A percentile compares a stretch with the other conserved stretches of the same genome.
phyloP scores from a whole-genome alignment of 2,113 vertebrate species.

The Datnioides undecimradiatus region DNA sequence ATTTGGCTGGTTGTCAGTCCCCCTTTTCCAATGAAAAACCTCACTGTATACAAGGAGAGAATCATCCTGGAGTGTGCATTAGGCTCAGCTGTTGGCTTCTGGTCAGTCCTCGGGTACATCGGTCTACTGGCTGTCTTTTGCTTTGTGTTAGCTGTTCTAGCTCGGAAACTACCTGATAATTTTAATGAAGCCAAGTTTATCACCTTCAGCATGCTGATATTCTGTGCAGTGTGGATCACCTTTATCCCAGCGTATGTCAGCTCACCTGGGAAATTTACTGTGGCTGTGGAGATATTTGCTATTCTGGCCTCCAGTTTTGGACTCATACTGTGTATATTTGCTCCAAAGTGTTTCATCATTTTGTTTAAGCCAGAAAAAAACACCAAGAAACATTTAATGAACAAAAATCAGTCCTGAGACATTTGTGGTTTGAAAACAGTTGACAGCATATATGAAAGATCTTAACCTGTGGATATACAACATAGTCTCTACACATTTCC shows the following conservation, averaged over 20 bases:
- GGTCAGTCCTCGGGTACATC: conserved; percentile 77
- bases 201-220: conserved; percentile 36
- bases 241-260: conserved; percentile 35
- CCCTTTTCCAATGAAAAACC: conserved; percentile 77
- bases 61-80: conserved; percentile 79
- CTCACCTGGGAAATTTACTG: conserved; percentile 30
- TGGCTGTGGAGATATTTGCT: conserved; percentile 39
- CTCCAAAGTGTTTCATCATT: conserved; percentile 21
- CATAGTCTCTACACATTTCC: too few relatives aligned
- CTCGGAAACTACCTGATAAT: conserved; percentile 41
- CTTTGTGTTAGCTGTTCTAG: conserved; percentile 33
- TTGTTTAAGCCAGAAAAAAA: background rate
- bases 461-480: too few relatives aligned
- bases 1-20: conserved; percentile 76
- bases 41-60: conserved; percentile 70
- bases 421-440: background rate
- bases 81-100: conserved; percentile 77
- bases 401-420: background rate
- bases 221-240: conserved; percentile 32
- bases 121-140: conserved; percentile 71
- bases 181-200: conserved; percentile 35
- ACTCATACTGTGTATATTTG: conserved; percentile 18
- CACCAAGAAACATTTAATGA: background rate
- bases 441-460: too few relatives aligned
- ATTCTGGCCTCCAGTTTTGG: conserved; percentile 36